Base-by-base conservation (phyloP, 92 coral and sea anemone species). In the Pocillopora meandrina region DNA sequence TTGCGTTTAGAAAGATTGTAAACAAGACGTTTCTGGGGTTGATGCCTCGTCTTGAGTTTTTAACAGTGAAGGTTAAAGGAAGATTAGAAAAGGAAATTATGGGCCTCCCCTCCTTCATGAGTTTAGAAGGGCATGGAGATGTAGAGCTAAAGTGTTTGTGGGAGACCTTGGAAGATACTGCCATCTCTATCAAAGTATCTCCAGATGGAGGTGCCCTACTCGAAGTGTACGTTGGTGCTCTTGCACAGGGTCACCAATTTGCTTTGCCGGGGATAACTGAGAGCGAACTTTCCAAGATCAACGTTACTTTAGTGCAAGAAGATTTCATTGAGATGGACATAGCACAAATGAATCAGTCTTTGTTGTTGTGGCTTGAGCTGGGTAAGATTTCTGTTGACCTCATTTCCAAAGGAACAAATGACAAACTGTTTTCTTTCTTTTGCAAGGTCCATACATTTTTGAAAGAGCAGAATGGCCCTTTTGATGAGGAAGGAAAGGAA, bases 111-210 rank as follows among this genome's bases (percentile, higher is more conserved):
- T 62, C 72, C 65, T 75, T 84, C 82, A 74, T 26, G 66, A 26
- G 12, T 61, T 26, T 63, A 2, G 57, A 76, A 33, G 65, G 12
- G n/a, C 20, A 3, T 2, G 35, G 82, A 10, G 55, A 84, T 9
- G 26, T 84, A 55, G 87, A 49, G 33, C 81, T 84, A 16, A 19
- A 75, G 75, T 61, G 87, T 65, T 74, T 84, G 63, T 84, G 81
- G 1, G 18, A 84, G 56, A 75, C 74, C 17, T 74, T 84, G 82
- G 75, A 74, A 26, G 87, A 75, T 11, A 74, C 81, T 47, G 49
- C 52, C 57, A 55, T 17, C 63, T 10, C 82, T 52, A 18, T 66
- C 56, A 52, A 65, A 31, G 65, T 57, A 56, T 63, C 75, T 9
- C 82, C 82, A 18, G 3, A 75, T 15, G 23, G 52, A 15, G 75